Evolutionary conservation across 2,113 vertebrate species (phyloP), one percentile per base, ranked within the genome.

Genomic region (Psittacula cyanocephala): DNA sequence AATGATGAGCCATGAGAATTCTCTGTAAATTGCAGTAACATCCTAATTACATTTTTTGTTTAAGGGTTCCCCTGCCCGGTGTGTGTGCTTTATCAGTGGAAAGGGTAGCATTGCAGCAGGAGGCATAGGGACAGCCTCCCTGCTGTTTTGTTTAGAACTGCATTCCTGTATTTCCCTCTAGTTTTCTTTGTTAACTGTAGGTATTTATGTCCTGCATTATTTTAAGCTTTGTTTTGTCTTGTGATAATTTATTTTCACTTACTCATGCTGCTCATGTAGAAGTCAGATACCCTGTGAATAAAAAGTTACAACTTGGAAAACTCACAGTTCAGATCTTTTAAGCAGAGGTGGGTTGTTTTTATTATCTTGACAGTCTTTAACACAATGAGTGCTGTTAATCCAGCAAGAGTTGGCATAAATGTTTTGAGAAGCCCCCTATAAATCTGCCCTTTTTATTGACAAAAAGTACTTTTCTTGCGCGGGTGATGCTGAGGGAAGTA

Each of bases 121-220:
- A 83, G 59, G 82, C 50, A 60, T 39, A 75, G 59, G 86, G 67
- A 63, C 64, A 71, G 11, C 79, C n/a, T 84, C 43, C 74, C 88
- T 43, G 78, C 65, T 86, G 83, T 88, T 89, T 55, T 94, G 50
- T 88, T 87, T 64, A 33, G 70, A 55, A 80, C 27, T 57, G 70
- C 55, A 43, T 62, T 87, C 67, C 76, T 65, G 37, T 25, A 16
- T 76, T 86, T 92, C 68, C 55, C 33, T 81, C 70, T 81, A 6
- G n/a, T n/a, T 78, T 92, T 91, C 91, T 97, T 94, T 93, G 90
- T 95, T 93, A 76, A 29, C 87, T 47, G 57, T 72, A 82, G 85
- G n/a, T 92, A 84, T 86, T 95, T 93, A 81, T 78, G 65, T 60
- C 63, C 81, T 44, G 2, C 4, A 22, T 94, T 97, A 92, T 85